Evolutionary conservation across 1,140 invertebrate species (phyloP).

Genomic region (Cataglyphis hispanica): DNA sequence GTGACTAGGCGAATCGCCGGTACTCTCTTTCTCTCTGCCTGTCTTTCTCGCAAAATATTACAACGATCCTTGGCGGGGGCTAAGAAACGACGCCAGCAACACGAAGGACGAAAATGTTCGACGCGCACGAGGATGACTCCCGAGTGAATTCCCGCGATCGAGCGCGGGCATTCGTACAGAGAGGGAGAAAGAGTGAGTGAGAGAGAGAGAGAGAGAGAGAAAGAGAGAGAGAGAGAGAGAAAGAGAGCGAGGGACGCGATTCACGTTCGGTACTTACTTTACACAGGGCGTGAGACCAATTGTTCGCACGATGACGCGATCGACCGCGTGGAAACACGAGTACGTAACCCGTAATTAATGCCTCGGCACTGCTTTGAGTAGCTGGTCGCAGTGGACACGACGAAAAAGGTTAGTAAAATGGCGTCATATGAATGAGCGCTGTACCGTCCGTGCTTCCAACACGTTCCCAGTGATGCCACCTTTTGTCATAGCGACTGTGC

Average conservation of each 20-base stretch:
- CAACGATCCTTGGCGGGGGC: neutral
- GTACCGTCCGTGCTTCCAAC: constrained; percentile 78
- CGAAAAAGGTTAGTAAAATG: constrained; percentile 88
- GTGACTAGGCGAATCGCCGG: neutral
- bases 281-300: neutral
- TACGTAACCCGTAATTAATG: constrained; percentile 33
- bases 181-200: neutral
- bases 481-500: constrained; percentile 75
- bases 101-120: constrained; percentile 34
- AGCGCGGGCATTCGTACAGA: constrained; percentile 9
- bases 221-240: neutral
- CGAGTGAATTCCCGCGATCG: constrained; percentile 3
- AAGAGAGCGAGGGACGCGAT: neutral
- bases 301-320: constrained; percentile 1
- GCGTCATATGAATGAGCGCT: constrained; percentile 84
- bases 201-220: neutral
- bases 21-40: neutral
- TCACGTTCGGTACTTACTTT: constrained; percentile 3
- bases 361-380: constrained; percentile 46
- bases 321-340: constrained; percentile 20
- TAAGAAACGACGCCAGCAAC: neutral
- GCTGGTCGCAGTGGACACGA: constrained; percentile 79
- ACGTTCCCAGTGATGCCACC: constrained; percentile 81
- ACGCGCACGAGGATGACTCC: constrained; percentile 54
- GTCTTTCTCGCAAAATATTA: neutral